Evolutionary conservation across 2,888 invertebrate species (phyloP), one percentile per base, ranked within the genome.

Genomic region (Agrotis ipsilon): DNA sequence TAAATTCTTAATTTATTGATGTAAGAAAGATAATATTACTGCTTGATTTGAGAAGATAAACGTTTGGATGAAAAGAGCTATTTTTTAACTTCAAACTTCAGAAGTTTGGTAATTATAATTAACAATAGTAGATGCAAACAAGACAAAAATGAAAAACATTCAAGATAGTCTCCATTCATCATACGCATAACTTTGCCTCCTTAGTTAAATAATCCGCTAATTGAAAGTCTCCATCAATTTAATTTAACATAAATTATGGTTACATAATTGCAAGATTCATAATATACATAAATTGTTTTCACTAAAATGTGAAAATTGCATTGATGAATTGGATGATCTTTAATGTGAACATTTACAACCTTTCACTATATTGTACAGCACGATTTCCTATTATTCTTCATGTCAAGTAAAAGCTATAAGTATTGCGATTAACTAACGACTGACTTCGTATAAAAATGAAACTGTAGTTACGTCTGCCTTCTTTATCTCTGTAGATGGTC

Each of bases 361-460:
- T 85, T 83, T 86, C 85, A 86, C 86, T 63, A 60, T 72, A 82
- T 63, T 61, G 68, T 66, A 71, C 45, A 24, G 70, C 59, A 64
- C 63, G 64, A 54, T 71, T 54, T 73, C 63, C 65, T 73, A 68
- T 72, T 69, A 72, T 77, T 72, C 48, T 79, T 57, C 52, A 72
- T 72, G 68, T 74, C 72, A 79, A 75, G 78, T 81, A 79, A 83
- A 83, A 79, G 84, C 68, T 78, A 63, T 45, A n/a, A n/a, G n/a
- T n/a, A 74, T 64, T 72, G 57, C 73, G 61, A 78, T 76, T 76
- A 72, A 73, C 63, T 72, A 71, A 68, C 70, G 72, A 57, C 62
- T 32, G 67, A 48, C 24, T 58, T 67, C 24, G 64, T 73, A 78
- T 68, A 69, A 78, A 81, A 71, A 75, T 61, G 57, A 62, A 39